Base-by-base conservation (phyloP, 2,113 vertebrate genomes). In the Tringa solitaria region DNA sequence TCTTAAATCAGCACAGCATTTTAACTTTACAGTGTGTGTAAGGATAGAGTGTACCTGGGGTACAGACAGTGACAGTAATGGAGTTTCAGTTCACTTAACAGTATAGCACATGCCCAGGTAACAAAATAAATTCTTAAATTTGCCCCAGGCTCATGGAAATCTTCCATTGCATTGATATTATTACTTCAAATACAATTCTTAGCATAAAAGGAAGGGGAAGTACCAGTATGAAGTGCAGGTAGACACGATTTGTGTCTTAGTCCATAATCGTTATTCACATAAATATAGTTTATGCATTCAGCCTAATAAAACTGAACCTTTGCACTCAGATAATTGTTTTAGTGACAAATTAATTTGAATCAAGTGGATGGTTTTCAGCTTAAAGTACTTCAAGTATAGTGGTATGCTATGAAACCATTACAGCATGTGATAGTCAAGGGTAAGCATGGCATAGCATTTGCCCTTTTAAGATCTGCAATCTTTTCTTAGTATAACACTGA, bases 81-180 rank as follows among this genome's bases (percentile, higher is more conserved):
- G 80, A 65, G 53, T 93, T 95, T 93, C 80, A 93, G 77, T 75
- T 95, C 53, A 65, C 64, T 87, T 89, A 92, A 33, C 28, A 68
- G 48, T 68, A 33, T 53, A 78, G 45, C 53, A 57, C n/a, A 16
- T 87, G 69, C 48, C 37, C 77, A 79, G 10, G 19, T 72, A 95
- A 87, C 65, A 81, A 81, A 96, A 60, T 32, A 81, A 72, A 69
- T 54, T 39, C 59, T 85, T 85, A 76, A 80, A 53, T 89, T 92
- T 94, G 83, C 76, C 28, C 2, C 33, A 72, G 83, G 56, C 68
- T 90, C 39, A 72, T 75, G 64, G 39, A 89, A 64, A 78, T 94
- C 35, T 92, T 86, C 46, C 17, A 21, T 56, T 78, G 45, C 22
- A 17, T 68, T 93, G 70, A 68, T 35, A 6, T 70, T 80, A 79